phyloP scores from a whole-genome alignment of 2,797 vertebrate genomes.

The Xiphophorus birchmanni region DNA sequence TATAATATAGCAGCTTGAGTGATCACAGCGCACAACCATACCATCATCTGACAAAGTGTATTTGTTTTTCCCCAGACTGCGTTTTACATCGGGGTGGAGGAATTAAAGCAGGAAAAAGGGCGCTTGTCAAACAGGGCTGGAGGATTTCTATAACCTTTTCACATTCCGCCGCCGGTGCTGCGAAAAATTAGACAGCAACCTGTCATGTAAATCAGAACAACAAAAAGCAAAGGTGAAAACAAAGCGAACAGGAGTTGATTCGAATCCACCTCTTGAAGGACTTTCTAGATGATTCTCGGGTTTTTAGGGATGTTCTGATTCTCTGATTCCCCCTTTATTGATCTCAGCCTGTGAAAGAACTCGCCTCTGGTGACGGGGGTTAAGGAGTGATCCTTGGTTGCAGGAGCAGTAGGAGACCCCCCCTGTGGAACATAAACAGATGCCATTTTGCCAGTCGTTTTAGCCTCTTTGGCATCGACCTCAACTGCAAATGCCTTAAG shows the following conservation, averaged over 20 bases:
- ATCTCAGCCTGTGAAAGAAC: conserved; percentile 69
- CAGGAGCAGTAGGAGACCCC: conserved; percentile 67
- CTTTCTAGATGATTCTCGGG: conserved; percentile 35
- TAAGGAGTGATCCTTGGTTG: conserved; percentile 61
- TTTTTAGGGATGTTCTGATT: conserved; percentile 58
- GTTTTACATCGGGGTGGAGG: conserved; percentile 47
- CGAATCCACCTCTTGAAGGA: conserved; percentile 14
- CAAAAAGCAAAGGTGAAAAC: conserved; percentile 63
- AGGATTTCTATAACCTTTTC: conserved; percentile 73
- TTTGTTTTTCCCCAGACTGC: conserved; percentile 45
- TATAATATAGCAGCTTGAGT: conserved; percentile 55
- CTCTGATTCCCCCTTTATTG: conserved; percentile 77
- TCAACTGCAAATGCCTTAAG: conserved; percentile 54
- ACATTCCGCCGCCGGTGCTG: conserved; percentile 22
- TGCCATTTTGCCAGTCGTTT: conserved; percentile 53
- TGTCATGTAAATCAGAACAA: conserved; percentile 67
- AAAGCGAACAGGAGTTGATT: conserved; percentile 30
- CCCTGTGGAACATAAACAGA: conserved; percentile 48
- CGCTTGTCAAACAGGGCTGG: conserved; percentile 57
- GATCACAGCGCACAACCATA: conserved; percentile 40
- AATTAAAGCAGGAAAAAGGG: conserved; percentile 66
- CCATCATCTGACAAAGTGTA: conserved; percentile 30
- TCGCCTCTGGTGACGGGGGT: conserved; percentile 63
- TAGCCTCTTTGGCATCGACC: conserved; percentile 46
- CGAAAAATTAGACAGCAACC: conserved; percentile 66